Percentiles rank a stretch among this genome's conserved stretches.
Evolutionary conservation across 2,113 vertebrate genomes (phyloP).

Genomic region (Phylloscopus trochiloides): DNA sequence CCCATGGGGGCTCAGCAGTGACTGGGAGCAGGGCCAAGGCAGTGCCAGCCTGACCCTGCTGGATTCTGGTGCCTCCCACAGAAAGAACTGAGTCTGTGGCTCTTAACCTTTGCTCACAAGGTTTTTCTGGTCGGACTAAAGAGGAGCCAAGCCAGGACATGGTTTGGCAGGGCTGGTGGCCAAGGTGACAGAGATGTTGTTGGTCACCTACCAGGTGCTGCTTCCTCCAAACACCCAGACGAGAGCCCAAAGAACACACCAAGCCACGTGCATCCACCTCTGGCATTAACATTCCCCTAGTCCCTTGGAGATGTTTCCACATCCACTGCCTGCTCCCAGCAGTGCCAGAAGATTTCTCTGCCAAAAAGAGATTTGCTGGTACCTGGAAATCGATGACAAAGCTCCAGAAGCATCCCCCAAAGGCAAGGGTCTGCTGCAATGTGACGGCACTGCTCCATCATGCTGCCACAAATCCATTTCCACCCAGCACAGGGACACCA

Average conservation of each 20-base stretch:
- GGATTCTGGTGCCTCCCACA: fast-evolving
- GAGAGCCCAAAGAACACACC: not conserved
- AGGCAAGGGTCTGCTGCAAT: not conserved
- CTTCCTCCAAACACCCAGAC: not conserved
- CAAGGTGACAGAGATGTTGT: not conserved
- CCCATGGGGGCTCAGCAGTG: not conserved
- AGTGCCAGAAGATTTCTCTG: not conserved
- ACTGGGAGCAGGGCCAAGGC: fast-evolving
- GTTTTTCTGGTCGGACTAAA: not conserved
- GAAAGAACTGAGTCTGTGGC: not conserved
- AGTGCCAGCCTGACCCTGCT: fast-evolving
- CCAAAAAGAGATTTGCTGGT: not conserved
- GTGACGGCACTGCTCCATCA: not conserved
- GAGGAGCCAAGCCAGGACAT: not conserved
- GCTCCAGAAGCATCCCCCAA: not conserved
- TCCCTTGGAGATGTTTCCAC: not conserved
- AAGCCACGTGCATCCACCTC: not conserved
- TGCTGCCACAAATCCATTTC: not conserved
- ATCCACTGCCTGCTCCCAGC: not conserved
- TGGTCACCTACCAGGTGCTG: not conserved
- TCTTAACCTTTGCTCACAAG: not conserved
- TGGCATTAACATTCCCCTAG: too few relatives aligned
- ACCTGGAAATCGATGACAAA: not conserved
- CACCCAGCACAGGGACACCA: fast-evolving
- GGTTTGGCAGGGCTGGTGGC: not conserved